Evolutionary conservation across 2,113 vertebrate genomes (phyloP).

Genomic region (Rhynchopsitta pachyrhyncha): DNA sequence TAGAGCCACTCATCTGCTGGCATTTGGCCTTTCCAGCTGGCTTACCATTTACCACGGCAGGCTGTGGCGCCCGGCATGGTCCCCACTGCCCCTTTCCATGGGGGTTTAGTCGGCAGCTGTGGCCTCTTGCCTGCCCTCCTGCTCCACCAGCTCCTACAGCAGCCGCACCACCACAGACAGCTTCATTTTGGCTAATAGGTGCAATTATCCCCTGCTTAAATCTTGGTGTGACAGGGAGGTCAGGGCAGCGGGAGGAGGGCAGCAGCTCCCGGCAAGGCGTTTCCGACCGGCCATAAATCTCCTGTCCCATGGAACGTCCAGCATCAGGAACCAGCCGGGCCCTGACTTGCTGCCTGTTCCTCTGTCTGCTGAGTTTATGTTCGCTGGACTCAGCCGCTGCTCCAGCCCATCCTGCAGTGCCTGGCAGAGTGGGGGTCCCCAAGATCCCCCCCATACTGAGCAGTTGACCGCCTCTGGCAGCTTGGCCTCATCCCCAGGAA

Average conservation of each 20-base stretch:
- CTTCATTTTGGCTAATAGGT: not conserved
- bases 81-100: not conserved
- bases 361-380: not conserved
- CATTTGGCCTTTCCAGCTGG: fast-evolving
- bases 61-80: not conserved
- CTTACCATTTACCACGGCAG: not conserved
- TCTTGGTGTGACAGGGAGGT: not conserved
- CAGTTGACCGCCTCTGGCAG: fast-evolving
- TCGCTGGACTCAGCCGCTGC: not conserved
- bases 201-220: not conserved
- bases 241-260: not conserved
- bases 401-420: not conserved
- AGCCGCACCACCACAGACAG: not conserved
- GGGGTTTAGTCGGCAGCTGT: not conserved
- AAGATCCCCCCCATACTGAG: fast-evolving
- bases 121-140: not conserved
- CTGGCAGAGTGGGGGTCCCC: not conserved
- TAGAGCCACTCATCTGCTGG: fast-evolving
- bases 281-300: not conserved
- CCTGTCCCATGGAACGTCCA: fast-evolving
- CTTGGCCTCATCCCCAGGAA: not conserved
- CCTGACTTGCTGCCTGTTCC: too few relatives aligned
- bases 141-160: not conserved
- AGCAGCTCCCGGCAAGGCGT: not conserved
- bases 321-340: not conserved